Conservation (phyloP, 2,888 invertebrate genomes). For the Mythimna impura region DNA sequence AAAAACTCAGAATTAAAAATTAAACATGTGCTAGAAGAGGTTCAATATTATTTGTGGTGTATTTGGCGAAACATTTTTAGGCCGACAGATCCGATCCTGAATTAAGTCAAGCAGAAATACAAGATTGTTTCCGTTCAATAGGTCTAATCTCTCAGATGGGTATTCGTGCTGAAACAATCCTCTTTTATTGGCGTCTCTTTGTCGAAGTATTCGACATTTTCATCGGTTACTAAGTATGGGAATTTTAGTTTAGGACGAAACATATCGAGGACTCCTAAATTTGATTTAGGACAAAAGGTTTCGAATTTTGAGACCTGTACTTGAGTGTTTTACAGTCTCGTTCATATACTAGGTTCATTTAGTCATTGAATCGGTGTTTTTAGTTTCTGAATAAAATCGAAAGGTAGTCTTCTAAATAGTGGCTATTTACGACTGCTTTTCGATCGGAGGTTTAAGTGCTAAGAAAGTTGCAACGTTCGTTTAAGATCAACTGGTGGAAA, state of each 20-base stretch:
- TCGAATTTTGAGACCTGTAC: constrained; percentile 21
- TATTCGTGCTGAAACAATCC: constrained; percentile 87
- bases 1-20: background rate
- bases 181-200: constrained; percentile 87
- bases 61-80: constrained; percentile 76
- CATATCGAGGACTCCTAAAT: constrained; percentile 35
- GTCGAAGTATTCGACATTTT: constrained; percentile 82
- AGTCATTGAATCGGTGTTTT: constrained; percentile 7
- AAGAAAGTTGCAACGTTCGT: constrained; percentile 28
- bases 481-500: constrained; percentile 36
- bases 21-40: constrained; percentile 39
- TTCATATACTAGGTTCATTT: constrained; percentile 14
- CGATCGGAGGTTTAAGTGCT: constrained; percentile 23
- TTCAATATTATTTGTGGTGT: constrained; percentile 66
- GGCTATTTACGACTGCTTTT: constrained; percentile 8
- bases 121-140: constrained; percentile 89
- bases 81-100: constrained; percentile 74
- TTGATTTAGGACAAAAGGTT: constrained; percentile 42
- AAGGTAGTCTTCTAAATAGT: background rate
- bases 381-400: constrained; percentile 2
- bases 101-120: constrained; percentile 86
- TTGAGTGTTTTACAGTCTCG: background rate
- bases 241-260: constrained; percentile 67
- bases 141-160: constrained; percentile 87
- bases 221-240: constrained; percentile 64